Conservation (phyloP, 2,797 vertebrate species). For the Chanos chanos region DNA sequence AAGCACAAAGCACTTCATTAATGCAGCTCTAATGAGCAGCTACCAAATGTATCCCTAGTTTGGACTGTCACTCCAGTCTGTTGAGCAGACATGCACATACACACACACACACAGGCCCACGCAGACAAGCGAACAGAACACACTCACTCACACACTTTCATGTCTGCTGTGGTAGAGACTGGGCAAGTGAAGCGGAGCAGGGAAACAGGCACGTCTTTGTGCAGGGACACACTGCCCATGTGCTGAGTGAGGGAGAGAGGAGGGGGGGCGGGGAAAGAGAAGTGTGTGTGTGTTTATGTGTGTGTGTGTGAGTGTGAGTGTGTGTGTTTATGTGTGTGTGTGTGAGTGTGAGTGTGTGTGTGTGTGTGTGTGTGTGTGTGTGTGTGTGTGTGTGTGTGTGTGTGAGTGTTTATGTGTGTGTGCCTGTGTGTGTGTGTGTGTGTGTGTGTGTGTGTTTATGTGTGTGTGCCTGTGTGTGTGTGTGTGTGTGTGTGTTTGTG, state of each 20-base stretch:
- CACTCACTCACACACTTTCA: too few species aligned
- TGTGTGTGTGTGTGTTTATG: too few species aligned
- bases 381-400: background rate
- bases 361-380: background rate
- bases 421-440: background rate
- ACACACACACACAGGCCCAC: too few species aligned
- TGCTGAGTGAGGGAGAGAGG: conserved; percentile 25
- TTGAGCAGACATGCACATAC: too few species aligned
- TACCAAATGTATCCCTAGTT: too few species aligned
- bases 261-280: conserved; percentile 24
- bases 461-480: background rate
- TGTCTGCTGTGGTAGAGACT: too few species aligned
- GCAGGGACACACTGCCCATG: conserved; percentile 37
- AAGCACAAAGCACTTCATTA: too few species aligned
- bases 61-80: too few species aligned
- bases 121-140: too few species aligned
- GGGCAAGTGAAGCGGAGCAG: conserved; percentile 48
- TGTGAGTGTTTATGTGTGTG: background rate
- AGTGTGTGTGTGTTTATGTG: conserved; percentile 53
- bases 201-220: conserved; percentile 54
- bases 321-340: conserved; percentile 32
- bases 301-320: conserved; percentile 58
- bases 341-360: background rate
- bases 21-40: too few species aligned
- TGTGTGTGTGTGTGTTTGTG: background rate